Evolutionary conservation across 2,113 vertebrate genomes (phyloP), one percentile per base, ranked within the genome.

Genomic region (Sorex araneus): DNA sequence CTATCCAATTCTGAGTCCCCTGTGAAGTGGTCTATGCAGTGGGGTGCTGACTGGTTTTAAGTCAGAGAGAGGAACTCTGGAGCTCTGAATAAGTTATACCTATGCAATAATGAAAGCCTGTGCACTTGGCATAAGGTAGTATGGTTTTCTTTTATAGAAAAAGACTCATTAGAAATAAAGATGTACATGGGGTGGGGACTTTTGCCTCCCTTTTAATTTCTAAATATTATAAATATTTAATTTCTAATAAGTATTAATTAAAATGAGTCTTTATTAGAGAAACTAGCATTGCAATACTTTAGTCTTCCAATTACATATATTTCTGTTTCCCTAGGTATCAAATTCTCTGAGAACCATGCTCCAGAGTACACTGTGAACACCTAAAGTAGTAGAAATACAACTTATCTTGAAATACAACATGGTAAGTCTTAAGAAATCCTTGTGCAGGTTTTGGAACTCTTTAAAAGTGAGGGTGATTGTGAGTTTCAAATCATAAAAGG

Each of bases 251-350:
- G 4, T 19, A 71, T 66, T 8, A 32, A 87, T 18, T 3, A 34
- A 32, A 43, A 67, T 71, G n/a, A 78, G 45, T 19, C 10, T 87
- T 86, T 94, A 47, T 89, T 70, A 79, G 83, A 69, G 0, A 73
- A 15, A 19, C 32, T n/a, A 9, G 43, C 45, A 85, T 79, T 64
- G 23, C 19, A 71, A 15, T 69, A 34, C 15, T 90, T 93, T 73
- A 57, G 15, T 71, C 86, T 94, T 88, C 71, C 18, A 70, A 6
- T 79, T 86, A 67, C 27, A 8, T 67, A 34, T 15, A 19, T 94
- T 67, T 28, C 64, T 66, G 54, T 32, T 87, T 92, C 25, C 16
- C 28, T 66, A 76, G 32, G 54, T 85, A 43, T 71, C 16, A 73
- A 82, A 63, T n/a, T 87, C 43, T 71, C 36, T 11, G 27, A 40